Base-by-base conservation (phyloP, 2,113 vertebrate genomes). In the Chaetura pelagica region DNA sequence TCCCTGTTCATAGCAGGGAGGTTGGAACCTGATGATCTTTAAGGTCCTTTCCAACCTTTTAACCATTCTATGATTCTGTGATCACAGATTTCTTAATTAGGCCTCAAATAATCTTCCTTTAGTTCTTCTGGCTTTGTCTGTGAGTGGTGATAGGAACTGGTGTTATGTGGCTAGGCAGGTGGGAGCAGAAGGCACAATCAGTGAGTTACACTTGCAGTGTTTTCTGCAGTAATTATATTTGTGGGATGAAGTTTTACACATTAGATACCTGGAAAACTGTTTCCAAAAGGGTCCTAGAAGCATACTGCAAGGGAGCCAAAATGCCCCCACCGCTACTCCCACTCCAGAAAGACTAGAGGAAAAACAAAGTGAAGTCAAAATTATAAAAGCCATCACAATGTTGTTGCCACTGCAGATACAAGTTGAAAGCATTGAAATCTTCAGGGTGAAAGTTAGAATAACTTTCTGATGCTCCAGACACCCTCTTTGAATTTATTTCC, bases 391-490 rank as follows among this genome's bases (percentile, higher is more conserved):
- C 40, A 68, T 67, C 2, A 4, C 19, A 92, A 84, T 72, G 19
- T 63, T n/a, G 46, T 67, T 91, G 59, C 62, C 62, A 91, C 69
- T 62, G 77, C 12, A 87, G 49, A 59, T 62, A 71, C 91, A 48
- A 69, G 40, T 34, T 79, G 80, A 95, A 94, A 87, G 49, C 52
- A 87, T 89, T 76, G 49, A 82, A 95, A 89, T 61, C 49, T 76
- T 90, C 71, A 66, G 67, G 21, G 58, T 72, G 27, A 80, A 87
- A 97, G 64, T 71, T 54, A 77, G 57, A 89, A 82, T 68, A 72
- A 78, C 40, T 75, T 95, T 67, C 8, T 71, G 73, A 81, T 87
- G 57, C 52, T 78, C 52, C 40, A 64, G 61, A 63, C 32, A 55
- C 30, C 21, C 34, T 89, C 64, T 72, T 86, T 81, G 40, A 75